Base-by-base conservation (phyloP, 1,140 invertebrate genomes). In the Danaus melanippus region DNA sequence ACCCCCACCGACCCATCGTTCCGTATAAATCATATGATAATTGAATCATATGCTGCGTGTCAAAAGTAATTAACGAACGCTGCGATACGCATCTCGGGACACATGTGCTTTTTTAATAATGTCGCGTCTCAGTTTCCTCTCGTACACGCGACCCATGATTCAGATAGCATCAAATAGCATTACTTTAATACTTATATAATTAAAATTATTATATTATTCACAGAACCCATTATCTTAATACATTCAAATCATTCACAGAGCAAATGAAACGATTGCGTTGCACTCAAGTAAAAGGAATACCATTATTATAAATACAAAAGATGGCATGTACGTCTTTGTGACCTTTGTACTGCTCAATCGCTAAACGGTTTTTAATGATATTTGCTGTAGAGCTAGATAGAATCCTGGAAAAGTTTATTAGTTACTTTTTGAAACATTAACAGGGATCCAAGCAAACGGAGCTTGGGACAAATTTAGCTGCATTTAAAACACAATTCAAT, bases 11-110 rank as follows among this genome's bases (percentile, higher is more conserved):
- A 66, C 69, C 75, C 75, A 63, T 69, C 65, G 69, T 67, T 73
- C 66, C 56, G 67, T 66, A 84, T 86, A 84, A 84, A 86, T 86
- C 80, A 86, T 86, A 79, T 74, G 80, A 83, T 86, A 86, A 86
- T 86, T 86, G 84, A 86, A 86, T 86, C 84, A 86, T 86, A 86
- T 85, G 84, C 82, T 84, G 77, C 75, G 66, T 81, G 84, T 86
- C 82, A 86, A 72, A 84, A 76, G 80, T 79, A 85, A 85, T 86
- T 84, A 86, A 86, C 77, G 76, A 67, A 74, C 73, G 74, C 71
- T 80, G 84, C 77, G 82, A 85, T 86, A 85, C 76, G 66, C 79
- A 86, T 85, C 82, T 83, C 70, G 67, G 57, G 70, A 62, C 77
- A 84, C 79, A 85, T 85, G 82, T 83, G 80, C 71, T 76, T 86